Evolutionary conservation across 2,797 vertebrate species (phyloP), one percentile per base, ranked within the genome.

Genomic region (Sebastes nivosus): DNA sequence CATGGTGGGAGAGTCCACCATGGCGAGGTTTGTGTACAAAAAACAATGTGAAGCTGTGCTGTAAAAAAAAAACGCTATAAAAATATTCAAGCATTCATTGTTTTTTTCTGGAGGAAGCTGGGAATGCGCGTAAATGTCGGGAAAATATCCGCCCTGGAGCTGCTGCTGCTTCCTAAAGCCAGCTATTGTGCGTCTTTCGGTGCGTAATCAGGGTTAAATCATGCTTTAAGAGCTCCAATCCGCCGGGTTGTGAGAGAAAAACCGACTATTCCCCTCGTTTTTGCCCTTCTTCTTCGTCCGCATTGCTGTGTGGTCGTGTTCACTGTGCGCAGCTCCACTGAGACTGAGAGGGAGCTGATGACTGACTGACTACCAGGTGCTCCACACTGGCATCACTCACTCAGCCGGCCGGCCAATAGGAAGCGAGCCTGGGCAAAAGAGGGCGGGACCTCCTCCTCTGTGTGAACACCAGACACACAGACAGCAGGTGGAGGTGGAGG

Each of bases 1-100:
- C 95, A 93, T 95, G 67, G 95, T 95, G 86, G 93, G 94, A 14
- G 95, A 95, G 94, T 97, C 97, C 94, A 97, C 97, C 97, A 97
- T 97, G 93, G 93, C 95, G 92, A 90, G 86, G 36, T 38, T 38
- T 89, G 68, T 72, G 80, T 70, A 64, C 74, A 85, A 82, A 82
- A 86, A 82, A 38, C 36, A 87, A 82, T 64, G 25, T 61, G 50
- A 77, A 72, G 82, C 64, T 55, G 20, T 76, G 80, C 52, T 73
- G 71, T 46, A 46, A 89, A 77, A 55, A 46, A 78, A 55, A 78
- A 65, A 34, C 6, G 71, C 78, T 78, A 77, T 46, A 82, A 75
- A 82, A 87, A 20, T 52, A 87, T 83, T 95, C 90, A 96, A 59
- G 82, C 93, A 79, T 74, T 90, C 96, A 96, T 96, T 91, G 29